Evolutionary conservation across 2,797 vertebrate genomes (phyloP).

Genomic region (Trachops cirrhosus): DNA sequence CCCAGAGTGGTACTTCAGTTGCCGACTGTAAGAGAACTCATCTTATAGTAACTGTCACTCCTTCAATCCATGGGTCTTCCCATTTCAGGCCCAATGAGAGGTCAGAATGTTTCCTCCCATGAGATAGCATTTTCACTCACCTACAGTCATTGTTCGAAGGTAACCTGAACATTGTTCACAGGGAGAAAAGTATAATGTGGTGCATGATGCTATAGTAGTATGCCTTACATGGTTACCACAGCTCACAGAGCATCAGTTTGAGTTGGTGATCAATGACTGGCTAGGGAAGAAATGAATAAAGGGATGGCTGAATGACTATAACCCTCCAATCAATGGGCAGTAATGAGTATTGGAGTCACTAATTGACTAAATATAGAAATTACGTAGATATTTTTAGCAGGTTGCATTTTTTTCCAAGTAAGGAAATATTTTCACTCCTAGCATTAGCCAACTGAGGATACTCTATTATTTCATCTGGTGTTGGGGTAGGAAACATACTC

Average conservation of each 20-base stretch:
- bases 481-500: neutral
- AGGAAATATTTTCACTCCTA: neutral
- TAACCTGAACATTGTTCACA: neutral
- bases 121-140: neutral
- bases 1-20: neutral
- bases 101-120: neutral
- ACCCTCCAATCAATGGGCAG: neutral
- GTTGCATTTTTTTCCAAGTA: neutral
- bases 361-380: neutral
- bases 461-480: neutral
- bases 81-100: neutral
- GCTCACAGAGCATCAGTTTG: neutral
- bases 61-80: neutral
- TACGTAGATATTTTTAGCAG: neutral
- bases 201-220: neutral
- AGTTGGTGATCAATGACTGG: neutral
- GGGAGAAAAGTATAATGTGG: neutral
- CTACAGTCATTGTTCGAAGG: neutral
- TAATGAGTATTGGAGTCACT: neutral
- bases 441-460: neutral
- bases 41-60: neutral
- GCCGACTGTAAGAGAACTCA: neutral
- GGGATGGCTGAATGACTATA: neutral
- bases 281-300: neutral
- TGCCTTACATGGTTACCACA: neutral